phyloP scores from a whole-genome alignment of 2,113 vertebrate genomes.

The Plestiodon gilberti region DNA sequence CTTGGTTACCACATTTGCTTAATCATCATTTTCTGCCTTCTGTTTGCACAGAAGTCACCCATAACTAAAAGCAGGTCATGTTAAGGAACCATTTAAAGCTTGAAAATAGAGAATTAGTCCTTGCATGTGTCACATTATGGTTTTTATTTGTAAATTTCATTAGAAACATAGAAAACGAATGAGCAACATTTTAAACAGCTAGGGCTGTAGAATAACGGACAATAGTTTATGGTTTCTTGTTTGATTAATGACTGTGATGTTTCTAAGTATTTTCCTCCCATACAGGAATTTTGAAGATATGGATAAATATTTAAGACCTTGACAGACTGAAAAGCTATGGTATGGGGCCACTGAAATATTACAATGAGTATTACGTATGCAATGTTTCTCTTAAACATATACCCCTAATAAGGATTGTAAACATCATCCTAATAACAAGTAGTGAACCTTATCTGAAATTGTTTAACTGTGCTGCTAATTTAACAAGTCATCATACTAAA shows the following conservation, averaged over 20 bases:
- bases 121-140: background rate
- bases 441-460: conserved; percentile 46
- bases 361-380: background rate
- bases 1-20: background rate
- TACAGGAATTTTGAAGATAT: background rate
- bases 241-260: background rate
- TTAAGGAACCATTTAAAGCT: background rate
- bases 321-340: background rate
- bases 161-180: too few relatives aligned
- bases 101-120: background rate
- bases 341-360: background rate
- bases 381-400: conserved; percentile 40
- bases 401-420: background rate
- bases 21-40: background rate
- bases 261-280: background rate
- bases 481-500: conserved; percentile 60
- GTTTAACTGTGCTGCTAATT: conserved; percentile 51
- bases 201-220: background rate
- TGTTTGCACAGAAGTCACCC: background rate
- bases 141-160: background rate
- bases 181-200: background rate
- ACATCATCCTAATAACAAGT: conserved; percentile 41
- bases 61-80: background rate
- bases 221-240: background rate
- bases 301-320: background rate